These are phyloP conservation scores for Bugula neritina DNA, from an alignment of 2,888 invertebrate species.

Conservation along the genomic window DNA sequence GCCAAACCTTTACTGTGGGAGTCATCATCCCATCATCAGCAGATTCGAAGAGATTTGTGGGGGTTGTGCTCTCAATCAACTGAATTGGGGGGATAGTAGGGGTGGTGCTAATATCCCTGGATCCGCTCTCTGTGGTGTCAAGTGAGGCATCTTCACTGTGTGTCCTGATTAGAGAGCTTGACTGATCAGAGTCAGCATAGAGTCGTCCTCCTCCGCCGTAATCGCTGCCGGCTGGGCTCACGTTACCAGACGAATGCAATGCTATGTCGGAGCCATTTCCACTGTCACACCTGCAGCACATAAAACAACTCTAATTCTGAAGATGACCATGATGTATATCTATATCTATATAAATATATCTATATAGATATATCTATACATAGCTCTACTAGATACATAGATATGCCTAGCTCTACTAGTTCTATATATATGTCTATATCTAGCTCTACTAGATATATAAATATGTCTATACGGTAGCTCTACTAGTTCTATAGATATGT, in stretches of 20 bases:
- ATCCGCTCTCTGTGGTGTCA: not conserved
- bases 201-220: slow-evolving; percentile 16
- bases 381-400: not conserved
- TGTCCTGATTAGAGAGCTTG: not conserved
- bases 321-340: not conserved
- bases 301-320: not conserved
- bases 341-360: too few relatives aligned
- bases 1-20: slow-evolving; percentile 20
- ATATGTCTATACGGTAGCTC: too few relatives aligned
- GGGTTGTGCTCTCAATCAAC: not conserved
- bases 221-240: slow-evolving; percentile 13
- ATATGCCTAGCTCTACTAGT: not conserved
- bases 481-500: not conserved
- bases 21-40: not conserved
- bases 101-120: not conserved
- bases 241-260: slow-evolving; percentile 9
- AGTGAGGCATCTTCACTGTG: not conserved
- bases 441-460: not conserved
- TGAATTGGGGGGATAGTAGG: not conserved
- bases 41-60: not conserved
- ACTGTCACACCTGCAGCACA: slow-evolving; percentile 19
- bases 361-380: not conserved
- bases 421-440: not conserved
- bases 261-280: slow-evolving; percentile 10
- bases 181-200: not conserved